Base-by-base conservation (phyloP, 1,140 invertebrate species). In the Drosophila insularis region DNA sequence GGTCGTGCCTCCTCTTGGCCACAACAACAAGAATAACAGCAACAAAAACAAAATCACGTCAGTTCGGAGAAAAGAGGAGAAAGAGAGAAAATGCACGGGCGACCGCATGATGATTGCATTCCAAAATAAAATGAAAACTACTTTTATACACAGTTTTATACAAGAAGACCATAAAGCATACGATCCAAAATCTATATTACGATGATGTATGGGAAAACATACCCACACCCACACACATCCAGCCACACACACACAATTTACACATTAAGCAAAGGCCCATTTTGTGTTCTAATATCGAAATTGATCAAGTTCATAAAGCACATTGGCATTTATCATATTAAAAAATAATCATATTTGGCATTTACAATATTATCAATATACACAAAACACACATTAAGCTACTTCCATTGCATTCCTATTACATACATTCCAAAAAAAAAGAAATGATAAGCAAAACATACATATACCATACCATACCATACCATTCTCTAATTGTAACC, bases 401-500 rank as follows among this genome's bases (percentile, higher is more conserved):
- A 65, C 35, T 60, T 84, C 39, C 50, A 61, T 86, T 46, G 64
- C 81, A 86, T 81, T 81, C 81, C 70, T 46, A 74, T 32, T 56
- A 17, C 67, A 68, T 63, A 13, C 60, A 56, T 32, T 50, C 43
- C 43, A 74, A 62, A 81, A 35, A 35, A 27, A 27, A 27, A 0
- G 27, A 35, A 8, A 35, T 0, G 10, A n/a, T n/a, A n/a, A n/a
- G n/a, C n/a, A n/a, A n/a, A n/a, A n/a, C 61, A 66, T 81, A 77
- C 78, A 70, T 85, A 81, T 46, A 46, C 43, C 35, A 37, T 80
- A 79, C 64, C 75, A 55, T 27, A 40, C 68, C 66, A 43, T 67
- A 68, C 74, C 71, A 73, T 74, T 76, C 66, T 87, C 66, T 87
- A 86, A 77, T 87, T 86, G 82, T 87, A 86, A 81, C 78, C 71